Percentiles rank a stretch among this genome's conserved stretches.
phyloP scores from a whole-genome alignment of 2,113 vertebrate genomes.

The Ceyx margarethae region DNA sequence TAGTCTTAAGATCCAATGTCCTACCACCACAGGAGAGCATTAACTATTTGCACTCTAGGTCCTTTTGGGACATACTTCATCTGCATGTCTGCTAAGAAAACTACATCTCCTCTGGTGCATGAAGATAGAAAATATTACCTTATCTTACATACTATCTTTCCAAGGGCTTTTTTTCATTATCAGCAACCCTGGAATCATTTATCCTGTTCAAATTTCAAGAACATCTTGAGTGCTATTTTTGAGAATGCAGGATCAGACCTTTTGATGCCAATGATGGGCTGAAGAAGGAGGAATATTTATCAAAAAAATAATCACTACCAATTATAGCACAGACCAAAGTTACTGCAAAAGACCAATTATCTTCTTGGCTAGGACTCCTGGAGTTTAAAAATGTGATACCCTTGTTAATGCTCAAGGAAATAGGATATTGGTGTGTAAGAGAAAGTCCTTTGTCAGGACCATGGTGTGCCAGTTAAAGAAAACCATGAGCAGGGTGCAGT shows the following conservation, averaged over 20 bases:
- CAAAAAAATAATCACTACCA: not conserved
- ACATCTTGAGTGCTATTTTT: not conserved
- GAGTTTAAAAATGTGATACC: not conserved
- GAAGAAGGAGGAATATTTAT: not conserved
- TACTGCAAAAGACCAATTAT: constrained; percentile 3
- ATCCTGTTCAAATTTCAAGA: not conserved
- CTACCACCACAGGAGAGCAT: not conserved
- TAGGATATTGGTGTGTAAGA: not conserved
- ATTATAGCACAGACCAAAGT: not conserved
- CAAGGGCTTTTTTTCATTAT: not conserved
- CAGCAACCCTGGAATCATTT: not conserved
- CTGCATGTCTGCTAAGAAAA: not conserved
- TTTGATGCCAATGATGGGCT: not conserved
- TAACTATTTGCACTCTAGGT: not conserved
- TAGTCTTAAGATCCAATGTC: not conserved
- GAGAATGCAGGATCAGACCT: not conserved
- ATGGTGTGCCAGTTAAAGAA: not conserved
- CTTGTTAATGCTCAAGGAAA: constrained; percentile 4
- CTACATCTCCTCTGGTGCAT: accelerated
- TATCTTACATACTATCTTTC: not conserved
- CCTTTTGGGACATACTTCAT: not conserved
- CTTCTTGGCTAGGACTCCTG: not conserved
- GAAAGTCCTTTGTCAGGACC: not conserved
- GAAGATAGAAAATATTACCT: not conserved
- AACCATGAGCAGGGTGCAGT: not conserved